phyloP scores from a whole-genome alignment of 2,797 vertebrate genomes.

The Myoxocephalus aenaeus region DNA sequence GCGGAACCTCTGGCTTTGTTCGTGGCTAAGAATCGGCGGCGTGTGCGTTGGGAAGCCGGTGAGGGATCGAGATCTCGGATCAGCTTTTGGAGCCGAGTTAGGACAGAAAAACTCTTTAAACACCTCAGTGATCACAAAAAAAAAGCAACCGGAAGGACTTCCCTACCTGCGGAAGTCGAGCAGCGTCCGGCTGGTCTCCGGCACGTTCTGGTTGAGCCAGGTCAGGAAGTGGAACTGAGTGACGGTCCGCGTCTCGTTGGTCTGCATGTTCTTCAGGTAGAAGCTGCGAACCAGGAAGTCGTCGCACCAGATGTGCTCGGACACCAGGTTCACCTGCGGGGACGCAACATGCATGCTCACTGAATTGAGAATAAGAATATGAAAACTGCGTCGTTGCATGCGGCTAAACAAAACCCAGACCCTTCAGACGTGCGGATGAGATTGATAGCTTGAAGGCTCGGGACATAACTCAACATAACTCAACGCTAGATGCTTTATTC shows the following conservation, averaged over 20 bases:
- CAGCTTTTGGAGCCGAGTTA: neutral
- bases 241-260: constrained; percentile 93
- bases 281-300: constrained; percentile 98
- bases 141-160: neutral
- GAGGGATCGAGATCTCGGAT: neutral
- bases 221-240: constrained; percentile 99
- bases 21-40: neutral
- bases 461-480: too few species aligned
- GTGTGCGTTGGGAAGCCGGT: neutral
- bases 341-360: too few species aligned
- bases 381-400: neutral
- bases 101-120: too few species aligned
- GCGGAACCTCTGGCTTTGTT: neutral
- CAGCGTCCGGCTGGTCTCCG: constrained; percentile 90
- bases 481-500: neutral
- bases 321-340: constrained; percentile 93
- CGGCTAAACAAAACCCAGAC: neutral
- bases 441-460: neutral
- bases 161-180: constrained; percentile 98
- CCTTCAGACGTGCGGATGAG: neutral
- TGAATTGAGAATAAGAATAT: too few species aligned
- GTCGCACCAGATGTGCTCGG: constrained; percentile 98
- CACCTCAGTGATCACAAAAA: too few species aligned
- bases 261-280: constrained; percentile 98
- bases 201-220: constrained; percentile 93